Percentiles rank a stretch among this genome's conserved stretches.
phyloP scores from a whole-genome alignment of 2,888 invertebrate genomes.

The Polymixis flavicincta region DNA sequence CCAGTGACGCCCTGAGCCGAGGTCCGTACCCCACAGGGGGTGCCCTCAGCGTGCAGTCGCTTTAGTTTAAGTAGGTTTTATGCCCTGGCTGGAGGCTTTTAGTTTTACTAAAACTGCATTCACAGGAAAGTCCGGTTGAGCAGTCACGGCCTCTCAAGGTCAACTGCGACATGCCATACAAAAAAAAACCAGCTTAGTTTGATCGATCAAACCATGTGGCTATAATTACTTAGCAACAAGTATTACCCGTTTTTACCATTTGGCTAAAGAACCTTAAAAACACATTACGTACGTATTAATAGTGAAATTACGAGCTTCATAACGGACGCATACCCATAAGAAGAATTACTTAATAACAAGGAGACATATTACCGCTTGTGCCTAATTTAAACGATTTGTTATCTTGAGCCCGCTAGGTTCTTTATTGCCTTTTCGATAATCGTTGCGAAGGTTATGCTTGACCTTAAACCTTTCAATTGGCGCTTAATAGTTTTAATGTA shows the following conservation, averaged over 20 bases:
- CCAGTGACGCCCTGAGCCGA: too few relatives aligned
- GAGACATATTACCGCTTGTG: constrained; percentile 66
- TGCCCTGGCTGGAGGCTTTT: too few relatives aligned
- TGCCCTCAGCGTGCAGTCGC: too few relatives aligned
- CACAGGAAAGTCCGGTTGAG: too few relatives aligned
- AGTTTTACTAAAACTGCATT: too few relatives aligned
- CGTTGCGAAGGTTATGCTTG: constrained; percentile 71
- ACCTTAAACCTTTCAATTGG: constrained; percentile 75
- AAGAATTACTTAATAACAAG: constrained; percentile 65
- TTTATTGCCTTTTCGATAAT: constrained; percentile 71
- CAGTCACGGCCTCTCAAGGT: too few relatives aligned
- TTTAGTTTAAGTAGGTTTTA: too few relatives aligned
- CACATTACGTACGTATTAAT: constrained; percentile 11
- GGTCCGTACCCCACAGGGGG: too few relatives aligned
- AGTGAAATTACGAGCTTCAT: constrained; percentile 55
- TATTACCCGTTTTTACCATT: neutral
- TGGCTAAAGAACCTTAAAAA: neutral
- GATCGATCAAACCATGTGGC: too few relatives aligned
- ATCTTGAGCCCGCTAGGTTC: constrained; percentile 68
- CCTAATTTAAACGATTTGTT: constrained; percentile 70
- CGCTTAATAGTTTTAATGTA: constrained; percentile 68
- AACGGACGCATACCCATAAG: constrained; percentile 24
- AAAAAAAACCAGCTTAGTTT: too few relatives aligned
- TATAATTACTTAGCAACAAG: too few relatives aligned
- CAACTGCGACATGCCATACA: too few relatives aligned